Percentiles rank a stretch among this genome's conserved stretches.
Conservation (phyloP, 2,888 invertebrate genomes). For the Hipparchia semele region DNA sequence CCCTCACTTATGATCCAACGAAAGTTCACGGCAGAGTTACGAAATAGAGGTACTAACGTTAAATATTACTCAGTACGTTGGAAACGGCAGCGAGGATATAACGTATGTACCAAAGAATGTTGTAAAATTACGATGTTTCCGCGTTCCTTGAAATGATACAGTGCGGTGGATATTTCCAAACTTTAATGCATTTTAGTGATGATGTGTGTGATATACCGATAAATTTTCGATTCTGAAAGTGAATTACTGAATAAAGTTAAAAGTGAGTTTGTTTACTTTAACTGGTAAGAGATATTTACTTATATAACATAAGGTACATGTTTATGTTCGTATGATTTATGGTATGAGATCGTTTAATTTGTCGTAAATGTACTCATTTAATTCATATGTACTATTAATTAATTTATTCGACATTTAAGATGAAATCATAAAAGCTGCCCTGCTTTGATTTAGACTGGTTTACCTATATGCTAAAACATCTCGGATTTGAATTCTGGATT, state of each 20-base stretch:
- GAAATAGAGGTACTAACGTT: constrained; percentile 23
- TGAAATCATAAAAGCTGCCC: neutral
- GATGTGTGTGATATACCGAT: neutral
- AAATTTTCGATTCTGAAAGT: constrained; percentile 1
- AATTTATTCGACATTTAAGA: neutral
- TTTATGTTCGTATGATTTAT: neutral
- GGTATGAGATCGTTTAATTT: neutral
- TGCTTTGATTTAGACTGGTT: too few relatives aligned
- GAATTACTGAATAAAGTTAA: neutral
- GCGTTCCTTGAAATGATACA: constrained; percentile 15
- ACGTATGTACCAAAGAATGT: constrained; percentile 56
- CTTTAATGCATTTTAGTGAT: constrained; percentile 20
- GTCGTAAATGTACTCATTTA: too few relatives aligned
- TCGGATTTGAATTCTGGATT: too few relatives aligned
- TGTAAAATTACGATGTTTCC: constrained; percentile 41
- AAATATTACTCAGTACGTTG: constrained; percentile 57
- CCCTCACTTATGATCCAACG: neutral
- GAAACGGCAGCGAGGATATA: constrained; percentile 54
- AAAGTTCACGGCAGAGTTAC: constrained; percentile 28
- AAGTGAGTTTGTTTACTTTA: constrained; percentile 13
- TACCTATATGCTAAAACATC: too few relatives aligned
- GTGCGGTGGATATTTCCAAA: constrained; percentile 11
- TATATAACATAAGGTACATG: too few relatives aligned
- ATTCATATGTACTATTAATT: neutral
- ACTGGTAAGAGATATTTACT: constrained; percentile 23